Evolutionary conservation across 2,888 invertebrate genomes (phyloP).

Genomic region (Corythucha ciliata): DNA sequence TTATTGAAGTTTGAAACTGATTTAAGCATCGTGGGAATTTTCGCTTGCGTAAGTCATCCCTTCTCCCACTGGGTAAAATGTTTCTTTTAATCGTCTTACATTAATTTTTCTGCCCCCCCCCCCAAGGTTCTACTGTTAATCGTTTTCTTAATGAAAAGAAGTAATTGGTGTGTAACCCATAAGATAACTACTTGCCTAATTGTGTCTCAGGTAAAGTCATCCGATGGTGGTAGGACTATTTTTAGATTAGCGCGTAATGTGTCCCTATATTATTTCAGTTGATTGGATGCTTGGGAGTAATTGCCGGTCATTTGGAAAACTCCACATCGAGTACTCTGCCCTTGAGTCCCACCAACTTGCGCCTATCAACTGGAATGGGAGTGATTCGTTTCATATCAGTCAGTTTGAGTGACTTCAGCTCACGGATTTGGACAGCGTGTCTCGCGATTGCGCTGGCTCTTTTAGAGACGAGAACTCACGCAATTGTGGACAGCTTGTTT

Average conservation of each 20-base stretch:
- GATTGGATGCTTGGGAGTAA: conserved; percentile 60
- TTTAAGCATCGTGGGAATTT: conserved; percentile 66
- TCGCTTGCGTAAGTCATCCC: conserved; percentile 52
- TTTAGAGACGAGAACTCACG: conserved; percentile 71
- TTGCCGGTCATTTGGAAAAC: conserved; percentile 57
- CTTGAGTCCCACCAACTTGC: no score
- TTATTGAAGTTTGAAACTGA: conserved; percentile 73
- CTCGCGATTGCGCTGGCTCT: conserved; percentile 72
- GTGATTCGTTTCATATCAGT: conserved; percentile 69
- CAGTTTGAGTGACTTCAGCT: conserved; percentile 67
- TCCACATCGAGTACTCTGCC: conserved; percentile 50
- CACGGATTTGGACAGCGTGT: conserved; percentile 76
- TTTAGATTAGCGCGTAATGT: conserved; percentile 8
- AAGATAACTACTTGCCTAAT: conserved; percentile 50
- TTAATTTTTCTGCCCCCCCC: conserved; percentile 9
- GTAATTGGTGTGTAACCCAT: conserved; percentile 44
- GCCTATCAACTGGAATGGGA: no score
- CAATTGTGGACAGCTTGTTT: conserved; percentile 68
- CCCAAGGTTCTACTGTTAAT: conserved; percentile 36
- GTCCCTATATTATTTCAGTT: conserved; percentile 44
- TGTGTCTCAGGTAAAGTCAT: conserved; percentile 70
- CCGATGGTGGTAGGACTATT: no score
- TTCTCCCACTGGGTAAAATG: neutral
- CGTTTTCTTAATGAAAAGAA: conserved; percentile 59
- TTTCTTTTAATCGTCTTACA: neutral